Base-by-base conservation (phyloP, 1,140 invertebrate genomes). In the Drosophila biarmipes region DNA sequence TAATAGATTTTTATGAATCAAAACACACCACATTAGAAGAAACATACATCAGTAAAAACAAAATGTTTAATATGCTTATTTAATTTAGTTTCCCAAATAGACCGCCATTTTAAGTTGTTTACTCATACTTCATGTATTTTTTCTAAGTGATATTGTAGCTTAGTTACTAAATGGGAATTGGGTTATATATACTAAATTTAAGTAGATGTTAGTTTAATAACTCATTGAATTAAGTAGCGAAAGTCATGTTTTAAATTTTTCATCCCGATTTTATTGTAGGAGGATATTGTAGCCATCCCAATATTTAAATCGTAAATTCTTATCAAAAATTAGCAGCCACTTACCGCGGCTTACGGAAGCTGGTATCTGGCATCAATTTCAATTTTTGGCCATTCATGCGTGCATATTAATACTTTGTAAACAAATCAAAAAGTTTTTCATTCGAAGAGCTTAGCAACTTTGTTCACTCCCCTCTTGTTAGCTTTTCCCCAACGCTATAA, bases 341-440 rank as follows among this genome's bases (percentile, higher is more conserved):
- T 62, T 61, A 73, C 69, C 73, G 68, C 37, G 49, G 69, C 49
- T 73, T 73, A 73, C 34, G 31, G 27, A 43, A 38, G 62, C 64
- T 66, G 38, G 34, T 12, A 29, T 19, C 21, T 19, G 45, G 34
- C 27, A 64, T 67, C 61, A 43, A 66, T 66, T 66, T 68, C 11
- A 68, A 68, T 68, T 43, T n/a, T 54, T 14, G 46, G 37, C 40
- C 48, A 69, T 68, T 55, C 15, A 69, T 55, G 34, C 14, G 24
- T 56, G 42, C 40, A 46, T 69, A 69, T 68, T 56, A 69, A 66
- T 45, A 43, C 27, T 69, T 46, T 68, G 63, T 46, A 55, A 48
- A 69, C 73, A 75, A 75, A 67, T 57, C 42, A 62, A 73, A 73
- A 62, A 73, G 63, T 59, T 76, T 67, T 61, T 69, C 58, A 34